Base-by-base conservation (phyloP, 2,113 vertebrate species). In the Mandrillus leucophaeus region DNA sequence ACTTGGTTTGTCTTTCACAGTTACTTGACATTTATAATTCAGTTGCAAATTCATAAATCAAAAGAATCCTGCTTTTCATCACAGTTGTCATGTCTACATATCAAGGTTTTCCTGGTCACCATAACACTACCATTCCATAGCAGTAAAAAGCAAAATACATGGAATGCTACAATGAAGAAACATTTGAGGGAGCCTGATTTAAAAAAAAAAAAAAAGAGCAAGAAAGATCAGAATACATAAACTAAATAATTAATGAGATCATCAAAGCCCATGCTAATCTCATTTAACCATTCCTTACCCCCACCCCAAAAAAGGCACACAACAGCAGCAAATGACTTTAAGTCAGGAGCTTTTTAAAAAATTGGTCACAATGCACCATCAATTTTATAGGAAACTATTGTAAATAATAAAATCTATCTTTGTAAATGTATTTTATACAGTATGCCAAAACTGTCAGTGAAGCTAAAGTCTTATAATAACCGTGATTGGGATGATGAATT, bases 11-110 rank as follows among this genome's bases (percentile, higher is more conserved):
- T 66, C 78, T 78, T 38, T 25, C 38, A 57, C 27, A 20, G 38
- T 90, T 86, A 76, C 48, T 79, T 97, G 88, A 90, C 95, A 97
- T 95, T 97, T 88, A 90, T 85, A 81, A 88, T 38, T 95, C 87
- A 85, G 48, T 68, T 95, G 57, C 66, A 85, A 88, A 86, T 80
- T 92, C 93, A 83, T n/a, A 94, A 95, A 88, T 73, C 83, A 50
- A 78, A 95, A 86, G 4, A 25, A 88, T 85, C 93, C 52, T 32
- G 45, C 85, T 90, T 96, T 90, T 92, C 10, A 48, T 4, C 14
- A 0, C 25, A 88, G 9, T 4, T 90, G 27, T 64, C 20, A 0
- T 59, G 30, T 68, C 83, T 85, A 35, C 91, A 38, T 30, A 55
- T 6, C 48, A 52, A 30, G 30, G 68, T 68, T 78, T 68, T 40